Base-by-base conservation (phyloP, 92 coral and sea anemone genomes). In the Epizoanthus rinbou region DNA sequence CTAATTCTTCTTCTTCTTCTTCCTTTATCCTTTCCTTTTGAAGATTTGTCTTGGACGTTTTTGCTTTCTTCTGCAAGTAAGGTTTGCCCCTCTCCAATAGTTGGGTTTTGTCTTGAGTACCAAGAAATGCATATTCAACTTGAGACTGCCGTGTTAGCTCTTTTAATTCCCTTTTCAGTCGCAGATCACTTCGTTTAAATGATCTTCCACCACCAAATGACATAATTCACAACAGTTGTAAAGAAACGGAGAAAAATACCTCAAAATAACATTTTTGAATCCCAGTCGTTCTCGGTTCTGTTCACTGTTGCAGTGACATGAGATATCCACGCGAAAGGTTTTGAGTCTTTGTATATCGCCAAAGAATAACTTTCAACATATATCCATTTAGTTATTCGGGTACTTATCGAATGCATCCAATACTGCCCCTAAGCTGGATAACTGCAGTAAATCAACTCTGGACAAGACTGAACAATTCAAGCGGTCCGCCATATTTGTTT, bases 401-500 rank as follows among this genome's bases (percentile, higher is more conserved):
- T 1, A 47, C 53, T 8, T 8, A 47, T 47, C 14, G 7, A 47
- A 47, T 7, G 53, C 53, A 47, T 47, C 53, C 53, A 47, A 47
- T 0, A 8, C 53, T 47, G 53, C 7, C 13, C 53, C 53, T 8
- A 8, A 47, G 7, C 53, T 47, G 53, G 53, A 47, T 47, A 10
- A 50, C 16, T 50, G 9, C 23, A 25, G 13, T 10, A 75, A 75
- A 35, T 45, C 64, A 25, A 53, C 4, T 17, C 25, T 4, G 7
- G 5, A 39, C 69, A 4, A 76, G 18, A 60, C 47, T 41, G 8
- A 76, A 28, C 57, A 3, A 69, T 80, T 57, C 4, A 31, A 28
- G 64, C 57, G 52, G 71, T 81, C 86, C 94, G 97, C 97, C 97
- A 93, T 93, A 85, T 93, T 93, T 91, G 97, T 93, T 91, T 93